Conservation (phyloP, 2,888 invertebrate species). For the Epinotia ramella region DNA sequence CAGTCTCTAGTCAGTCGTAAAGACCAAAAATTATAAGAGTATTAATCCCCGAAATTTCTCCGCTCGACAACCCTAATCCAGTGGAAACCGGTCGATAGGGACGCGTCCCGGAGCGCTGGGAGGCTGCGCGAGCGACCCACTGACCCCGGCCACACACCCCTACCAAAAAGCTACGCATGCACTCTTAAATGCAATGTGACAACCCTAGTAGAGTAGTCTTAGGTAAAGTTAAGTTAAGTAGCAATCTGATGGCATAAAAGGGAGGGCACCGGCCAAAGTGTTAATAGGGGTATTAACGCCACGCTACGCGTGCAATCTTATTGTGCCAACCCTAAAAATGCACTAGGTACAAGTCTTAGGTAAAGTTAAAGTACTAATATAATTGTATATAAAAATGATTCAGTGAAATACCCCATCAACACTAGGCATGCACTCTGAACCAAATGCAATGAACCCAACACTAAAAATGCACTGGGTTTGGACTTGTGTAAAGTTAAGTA, state of each 20-base stretch:
- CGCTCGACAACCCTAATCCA: slow-evolving; percentile 68
- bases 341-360: neutral
- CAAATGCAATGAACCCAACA: too few relatives aligned
- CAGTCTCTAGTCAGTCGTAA: neutral
- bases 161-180: slow-evolving; percentile 48
- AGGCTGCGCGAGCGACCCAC: slow-evolving; percentile 87
- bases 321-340: neutral
- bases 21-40: neutral
- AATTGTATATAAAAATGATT: slow-evolving; percentile 50
- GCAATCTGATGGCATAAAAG: slow-evolving; percentile 53
- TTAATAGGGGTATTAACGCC: neutral
- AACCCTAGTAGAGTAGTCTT: slow-evolving; percentile 58
- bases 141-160: slow-evolving; percentile 81
- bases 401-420: too few relatives aligned
- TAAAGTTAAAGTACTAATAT: slow-evolving; percentile 39
- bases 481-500: slow-evolving; percentile 11
- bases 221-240: slow-evolving; percentile 39
- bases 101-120: slow-evolving; percentile 78
- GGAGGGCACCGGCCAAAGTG: slow-evolving; percentile 32
- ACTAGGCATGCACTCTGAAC: too few relatives aligned
- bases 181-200: slow-evolving; percentile 48
- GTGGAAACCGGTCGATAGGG: slow-evolving; percentile 83
- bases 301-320: neutral
- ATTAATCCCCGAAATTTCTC: slow-evolving; percentile 4
- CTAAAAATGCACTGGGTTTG: too few relatives aligned